phyloP scores from a whole-genome alignment of 2,888 invertebrate genomes.

The Cerceris ruficornis region DNA sequence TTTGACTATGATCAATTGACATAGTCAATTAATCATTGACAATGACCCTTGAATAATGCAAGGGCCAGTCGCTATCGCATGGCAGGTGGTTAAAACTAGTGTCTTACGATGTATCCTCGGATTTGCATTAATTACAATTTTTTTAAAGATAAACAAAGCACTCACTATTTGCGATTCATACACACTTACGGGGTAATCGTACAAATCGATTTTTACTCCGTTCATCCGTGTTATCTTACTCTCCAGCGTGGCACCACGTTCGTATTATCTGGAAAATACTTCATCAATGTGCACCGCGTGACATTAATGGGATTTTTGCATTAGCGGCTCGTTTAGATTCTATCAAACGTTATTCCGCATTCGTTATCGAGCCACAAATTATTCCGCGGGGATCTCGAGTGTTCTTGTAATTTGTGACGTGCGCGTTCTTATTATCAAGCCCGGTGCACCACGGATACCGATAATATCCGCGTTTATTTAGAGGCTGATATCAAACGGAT shows the following conservation, averaged over 20 bases:
- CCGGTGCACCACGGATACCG: conserved; percentile 2
- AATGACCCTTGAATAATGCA: too few species aligned
- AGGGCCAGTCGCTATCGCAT: too few species aligned
- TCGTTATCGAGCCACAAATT: conserved; percentile 52
- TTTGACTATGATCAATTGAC: too few species aligned
- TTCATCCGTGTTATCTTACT: conserved; percentile 30
- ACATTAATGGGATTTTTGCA: conserved; percentile 60
- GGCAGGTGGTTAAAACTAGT: too few species aligned
- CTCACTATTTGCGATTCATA: background rate
- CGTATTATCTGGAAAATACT: conserved; percentile 45
- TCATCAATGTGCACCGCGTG: conserved; percentile 19
- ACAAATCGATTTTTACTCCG: conserved; percentile 41
- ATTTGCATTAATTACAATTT: too few species aligned
- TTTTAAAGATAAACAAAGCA: background rate
- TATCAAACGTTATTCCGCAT: conserved; percentile 37
- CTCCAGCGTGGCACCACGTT: background rate
- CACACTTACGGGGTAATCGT: conserved; percentile 11
- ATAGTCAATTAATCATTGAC: too few species aligned
- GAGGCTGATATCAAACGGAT: background rate
- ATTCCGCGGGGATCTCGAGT: conserved; percentile 21
- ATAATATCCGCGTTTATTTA: conserved; percentile 41
- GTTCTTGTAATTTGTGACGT: conserved; percentile 12
- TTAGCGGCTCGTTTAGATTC: conserved; percentile 54
- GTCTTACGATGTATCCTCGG: too few species aligned
- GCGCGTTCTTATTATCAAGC: conserved; percentile 22